Base-by-base conservation (phyloP, 1,140 invertebrate species). In the Leptoteleia sp. region DNA sequence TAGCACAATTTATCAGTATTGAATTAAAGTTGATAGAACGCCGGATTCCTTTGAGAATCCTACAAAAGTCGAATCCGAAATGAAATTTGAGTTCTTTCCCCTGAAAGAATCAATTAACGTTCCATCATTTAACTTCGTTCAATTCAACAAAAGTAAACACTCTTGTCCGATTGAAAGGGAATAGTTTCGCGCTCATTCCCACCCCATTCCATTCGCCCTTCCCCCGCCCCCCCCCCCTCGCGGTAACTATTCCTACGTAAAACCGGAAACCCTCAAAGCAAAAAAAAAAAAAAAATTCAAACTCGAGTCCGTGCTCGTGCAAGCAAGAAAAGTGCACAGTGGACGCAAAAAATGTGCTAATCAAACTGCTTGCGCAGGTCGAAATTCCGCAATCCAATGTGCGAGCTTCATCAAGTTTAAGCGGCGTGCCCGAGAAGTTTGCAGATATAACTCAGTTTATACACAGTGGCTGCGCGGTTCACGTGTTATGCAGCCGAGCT, bases 361-460 rank as follows among this genome's bases (percentile, higher is more conserved):
- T 70, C 65, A 59, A 48, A 50, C 33, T 31, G 33, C 35, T 64
- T 9, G 43, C 17, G 9, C 8, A 16, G 37, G 64, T 33, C 27
- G 47, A 33, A 42, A 57, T 59, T 38, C 43, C 52, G n/a, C 13
- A 13, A 42, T 40, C 9, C 45, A 8, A 9, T 40, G 19, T 40
- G 22, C 5, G 15, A 38, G 33, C 33, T 50, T 57, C 43, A 25
- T 70, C 29, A 59, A 70, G 42, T 59, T 57, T 38, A 13, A 57
- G 13, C 42, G 7, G 11, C 31, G 7, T 33, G 16, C 45, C 35
- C 52, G 15, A n/a, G n/a, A 70, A 47, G 48, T 67, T 55, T 27
- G 22, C 29, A 19, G 17, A 48, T 59, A 70, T 70, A 70, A 70
- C 33, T 70, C 19, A 29, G 33, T 57, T 59, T 48, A 22, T 25